Percentiles rank a stretch among this genome's conserved stretches.
Conservation (phyloP, 1,140 invertebrate genomes). For the Drosophila arizonae region DNA sequence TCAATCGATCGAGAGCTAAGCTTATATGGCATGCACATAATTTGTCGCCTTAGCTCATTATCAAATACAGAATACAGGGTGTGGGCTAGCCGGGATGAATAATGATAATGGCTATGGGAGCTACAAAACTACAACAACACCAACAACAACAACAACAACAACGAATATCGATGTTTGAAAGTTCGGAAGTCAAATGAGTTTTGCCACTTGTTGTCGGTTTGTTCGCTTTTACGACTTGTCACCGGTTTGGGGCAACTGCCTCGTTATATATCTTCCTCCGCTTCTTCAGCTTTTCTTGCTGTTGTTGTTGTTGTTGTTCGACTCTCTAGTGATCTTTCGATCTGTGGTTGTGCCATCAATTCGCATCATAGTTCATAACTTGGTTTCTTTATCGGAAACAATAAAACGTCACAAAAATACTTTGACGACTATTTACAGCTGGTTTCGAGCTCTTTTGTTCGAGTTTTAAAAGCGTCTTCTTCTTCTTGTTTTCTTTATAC, state of each 20-base stretch:
- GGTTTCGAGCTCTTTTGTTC: slow-evolving; percentile 27
- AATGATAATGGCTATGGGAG: background rate
- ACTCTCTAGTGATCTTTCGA: background rate
- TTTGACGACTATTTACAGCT: slow-evolving; percentile 32
- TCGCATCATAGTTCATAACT: slow-evolving; percentile 37
- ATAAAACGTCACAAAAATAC: slow-evolving; percentile 27
- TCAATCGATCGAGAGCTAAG: slow-evolving; percentile 54
- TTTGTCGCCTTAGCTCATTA: slow-evolving; percentile 51
- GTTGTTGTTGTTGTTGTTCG: background rate
- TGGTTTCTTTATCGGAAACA: slow-evolving; percentile 20
- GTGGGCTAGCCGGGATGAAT: slow-evolving; percentile 42
- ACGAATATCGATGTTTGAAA: slow-evolving; percentile 18
- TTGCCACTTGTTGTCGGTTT: slow-evolving; percentile 40
- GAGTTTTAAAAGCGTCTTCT: slow-evolving; percentile 5
- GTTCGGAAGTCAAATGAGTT: slow-evolving; percentile 47
- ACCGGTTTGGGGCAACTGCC: slow-evolving; percentile 6
- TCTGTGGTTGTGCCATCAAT: slow-evolving; percentile 27
- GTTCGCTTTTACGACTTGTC: slow-evolving; percentile 37
- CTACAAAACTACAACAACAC: too few relatives aligned
- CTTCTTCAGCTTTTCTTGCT: background rate
- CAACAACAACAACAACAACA: too few relatives aligned
- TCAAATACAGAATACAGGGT: slow-evolving; percentile 23
- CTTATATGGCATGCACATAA: slow-evolving; percentile 65
- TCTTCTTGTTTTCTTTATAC: slow-evolving; percentile 13
- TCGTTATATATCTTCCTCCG: background rate